Conservation (phyloP, 2,797 vertebrate species). For the Sebastes itinus region DNA sequence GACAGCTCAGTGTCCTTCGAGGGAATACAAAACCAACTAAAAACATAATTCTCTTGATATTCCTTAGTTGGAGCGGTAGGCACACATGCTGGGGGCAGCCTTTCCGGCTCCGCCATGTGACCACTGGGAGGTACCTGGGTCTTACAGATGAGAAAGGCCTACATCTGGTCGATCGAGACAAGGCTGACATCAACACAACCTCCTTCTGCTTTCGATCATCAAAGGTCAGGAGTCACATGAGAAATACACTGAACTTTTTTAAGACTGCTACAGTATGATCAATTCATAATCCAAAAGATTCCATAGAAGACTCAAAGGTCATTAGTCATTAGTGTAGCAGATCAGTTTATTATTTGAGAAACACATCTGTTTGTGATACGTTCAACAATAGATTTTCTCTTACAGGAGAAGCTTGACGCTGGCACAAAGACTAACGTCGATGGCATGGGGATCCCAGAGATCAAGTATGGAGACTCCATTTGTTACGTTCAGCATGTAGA, state of each 20-base stretch:
- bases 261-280: background rate
- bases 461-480: constrained; percentile 95
- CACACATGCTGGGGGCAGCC: constrained; percentile 93
- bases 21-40: background rate
- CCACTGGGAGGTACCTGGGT: constrained; percentile 92
- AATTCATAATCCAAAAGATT: background rate
- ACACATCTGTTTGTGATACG: background rate
- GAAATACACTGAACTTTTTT: background rate
- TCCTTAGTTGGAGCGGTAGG: constrained; percentile 91
- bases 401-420: constrained; percentile 86
- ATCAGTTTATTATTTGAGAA: background rate
- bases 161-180: constrained; percentile 88
- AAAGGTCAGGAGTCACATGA: constrained; percentile 82
- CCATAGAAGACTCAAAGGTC: background rate
- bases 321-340: background rate
- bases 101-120: constrained; percentile 92
- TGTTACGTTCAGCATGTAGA: constrained; percentile 93
- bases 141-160: constrained; percentile 89
- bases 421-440: constrained; percentile 84
- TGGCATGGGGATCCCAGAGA: constrained; percentile 93
- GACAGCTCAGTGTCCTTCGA: background rate
- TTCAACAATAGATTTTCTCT: background rate
- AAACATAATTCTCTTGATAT: background rate
- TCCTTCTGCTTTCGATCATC: constrained; percentile 93
- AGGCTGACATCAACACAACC: constrained; percentile 89